phyloP scores from a whole-genome alignment of 1,140 invertebrate species.

The honey bee (Apis mellifera) region DNA sequence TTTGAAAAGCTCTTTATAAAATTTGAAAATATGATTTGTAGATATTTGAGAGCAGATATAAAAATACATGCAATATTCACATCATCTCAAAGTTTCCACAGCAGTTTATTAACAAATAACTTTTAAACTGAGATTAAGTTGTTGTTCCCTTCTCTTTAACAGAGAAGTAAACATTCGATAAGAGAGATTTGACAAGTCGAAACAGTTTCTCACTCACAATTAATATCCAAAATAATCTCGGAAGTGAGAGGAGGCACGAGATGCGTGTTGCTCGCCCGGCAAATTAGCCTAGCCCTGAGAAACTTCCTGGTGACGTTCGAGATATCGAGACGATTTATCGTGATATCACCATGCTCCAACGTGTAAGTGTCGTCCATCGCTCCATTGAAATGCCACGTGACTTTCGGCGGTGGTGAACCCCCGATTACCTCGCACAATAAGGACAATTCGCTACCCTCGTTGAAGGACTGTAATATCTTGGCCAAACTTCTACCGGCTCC shows the following conservation, averaged over 20 bases:
- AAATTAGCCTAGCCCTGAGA: slow-evolving; percentile 75
- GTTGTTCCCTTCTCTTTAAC: not conserved
- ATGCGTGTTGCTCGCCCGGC: slow-evolving; percentile 81
- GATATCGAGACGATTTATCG: slow-evolving; percentile 75
- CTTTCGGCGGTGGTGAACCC: slow-evolving; percentile 78
- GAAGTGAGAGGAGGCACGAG: slow-evolving; percentile 77
- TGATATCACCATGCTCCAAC: slow-evolving; percentile 62
- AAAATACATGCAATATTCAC: not conserved
- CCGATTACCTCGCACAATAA: slow-evolving; percentile 86
- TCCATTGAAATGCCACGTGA: slow-evolving; percentile 76
- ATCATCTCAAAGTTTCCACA: not conserved
- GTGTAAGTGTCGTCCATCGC: slow-evolving; percentile 68
- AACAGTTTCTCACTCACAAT: slow-evolving; percentile 79
- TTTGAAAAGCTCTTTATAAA: not conserved
- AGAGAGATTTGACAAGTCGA: not conserved
- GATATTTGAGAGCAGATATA: too few relatives aligned
- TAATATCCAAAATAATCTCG: slow-evolving; percentile 82
- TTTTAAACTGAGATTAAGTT: not conserved
- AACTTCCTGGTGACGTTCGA: slow-evolving; percentile 74
- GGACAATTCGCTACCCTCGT: slow-evolving; percentile 87
- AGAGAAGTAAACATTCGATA: not conserved
- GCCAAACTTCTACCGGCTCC: slow-evolving; percentile 85
- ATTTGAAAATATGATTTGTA: not conserved
- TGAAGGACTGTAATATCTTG: slow-evolving; percentile 88
- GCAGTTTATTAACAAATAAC: not conserved